Percentiles rank a stretch among this genome's conserved stretches.
Conservation (phyloP, 2,113 vertebrate genomes). For the Dromaius novaehollandiae region DNA sequence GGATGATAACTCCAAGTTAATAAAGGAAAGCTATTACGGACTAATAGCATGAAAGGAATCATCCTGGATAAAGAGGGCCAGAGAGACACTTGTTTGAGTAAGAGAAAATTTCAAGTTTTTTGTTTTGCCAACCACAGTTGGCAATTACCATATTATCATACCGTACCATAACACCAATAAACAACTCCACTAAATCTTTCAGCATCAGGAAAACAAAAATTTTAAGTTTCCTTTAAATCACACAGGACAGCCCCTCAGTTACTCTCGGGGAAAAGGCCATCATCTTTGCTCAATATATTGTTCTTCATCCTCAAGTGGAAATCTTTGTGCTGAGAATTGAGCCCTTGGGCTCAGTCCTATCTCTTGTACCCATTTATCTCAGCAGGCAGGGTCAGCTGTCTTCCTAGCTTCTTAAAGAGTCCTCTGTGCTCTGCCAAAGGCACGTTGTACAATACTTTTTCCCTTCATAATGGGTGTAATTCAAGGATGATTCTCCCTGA, state of each 20-base stretch:
- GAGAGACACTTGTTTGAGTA: neutral
- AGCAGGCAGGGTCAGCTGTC: neutral
- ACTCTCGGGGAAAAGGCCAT: neutral
- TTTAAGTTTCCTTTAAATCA: neutral
- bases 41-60: neutral
- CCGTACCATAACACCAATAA: no score
- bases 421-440: neutral
- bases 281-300: neutral
- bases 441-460: fast-evolving
- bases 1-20: neutral
- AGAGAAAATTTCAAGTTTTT: neutral
- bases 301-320: neutral
- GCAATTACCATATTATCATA: no score
- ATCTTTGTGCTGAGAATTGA: neutral
- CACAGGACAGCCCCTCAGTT: neutral
- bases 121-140: neutral
- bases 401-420: neutral
- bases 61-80: neutral
- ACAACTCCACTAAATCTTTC: neutral
- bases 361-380: neutral
- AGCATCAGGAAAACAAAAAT: neutral
- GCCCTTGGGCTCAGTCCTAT: neutral
- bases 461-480: neutral
- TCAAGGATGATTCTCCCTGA: neutral
- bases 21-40: neutral